Percentiles rank a stretch among this genome's conserved stretches.
These are phyloP conservation scores for Callocephalon fimbriatum DNA, from an alignment of 2,113 vertebrate species.

Conservation along the genomic window DNA sequence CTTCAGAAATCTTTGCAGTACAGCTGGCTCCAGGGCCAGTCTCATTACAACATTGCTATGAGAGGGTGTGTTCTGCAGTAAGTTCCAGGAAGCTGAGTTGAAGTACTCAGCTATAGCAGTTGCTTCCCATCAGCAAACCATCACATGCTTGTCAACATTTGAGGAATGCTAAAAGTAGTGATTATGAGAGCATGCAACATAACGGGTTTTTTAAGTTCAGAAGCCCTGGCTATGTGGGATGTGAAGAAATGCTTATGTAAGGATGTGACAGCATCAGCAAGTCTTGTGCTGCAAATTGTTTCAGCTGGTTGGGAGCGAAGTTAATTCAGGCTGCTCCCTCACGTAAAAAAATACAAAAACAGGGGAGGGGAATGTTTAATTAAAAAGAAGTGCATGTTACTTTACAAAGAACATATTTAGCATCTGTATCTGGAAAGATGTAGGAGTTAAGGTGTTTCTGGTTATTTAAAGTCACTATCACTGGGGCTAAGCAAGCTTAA, in stretches of 20 bases:
- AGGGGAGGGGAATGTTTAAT: not conserved
- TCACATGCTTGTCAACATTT: conserved; percentile 40
- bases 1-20: not conserved
- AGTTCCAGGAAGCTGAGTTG: not conserved
- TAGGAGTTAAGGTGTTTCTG: not conserved
- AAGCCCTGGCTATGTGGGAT: conserved; percentile 40
- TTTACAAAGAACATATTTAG: not conserved
- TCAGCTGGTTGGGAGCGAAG: not conserved
- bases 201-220: conserved; percentile 13
- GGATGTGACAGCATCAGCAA: conserved; percentile 26
- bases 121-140: conserved; percentile 11
- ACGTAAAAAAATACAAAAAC: not conserved
- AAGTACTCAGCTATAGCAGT: not conserved
- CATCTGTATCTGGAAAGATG: not conserved
- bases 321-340: conserved; percentile 19
- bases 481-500: not conserved
- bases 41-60: accelerated
- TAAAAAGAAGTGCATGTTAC: not conserved
- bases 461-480: not conserved
- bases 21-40: not conserved
- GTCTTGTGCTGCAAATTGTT: conserved; percentile 25
- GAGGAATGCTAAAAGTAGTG: conserved; percentile 23
- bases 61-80: not conserved
- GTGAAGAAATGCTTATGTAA: conserved; percentile 63
- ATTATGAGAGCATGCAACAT: conserved; percentile 5